phyloP scores from a whole-genome alignment of 2,797 vertebrate species.

The Toxotes lorentzi region DNA sequence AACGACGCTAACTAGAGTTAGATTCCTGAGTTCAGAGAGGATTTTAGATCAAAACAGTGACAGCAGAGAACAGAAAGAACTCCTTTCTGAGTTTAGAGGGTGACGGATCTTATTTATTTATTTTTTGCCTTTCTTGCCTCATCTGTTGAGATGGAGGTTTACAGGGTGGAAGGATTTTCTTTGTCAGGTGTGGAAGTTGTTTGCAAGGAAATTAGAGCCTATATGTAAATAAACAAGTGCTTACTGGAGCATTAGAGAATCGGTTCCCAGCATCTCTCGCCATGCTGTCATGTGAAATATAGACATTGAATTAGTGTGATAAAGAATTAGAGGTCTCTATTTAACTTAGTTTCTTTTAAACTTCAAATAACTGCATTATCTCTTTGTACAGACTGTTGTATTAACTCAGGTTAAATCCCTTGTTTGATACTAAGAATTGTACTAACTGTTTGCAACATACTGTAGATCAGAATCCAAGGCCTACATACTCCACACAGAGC shows the following conservation, averaged over 20 bases:
- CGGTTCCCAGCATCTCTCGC: constrained; percentile 58
- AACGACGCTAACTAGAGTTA: constrained; percentile 43
- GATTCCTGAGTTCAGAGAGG: constrained; percentile 36
- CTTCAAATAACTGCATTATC: constrained; percentile 53
- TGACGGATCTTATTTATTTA: constrained; percentile 4
- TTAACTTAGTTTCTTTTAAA: constrained; percentile 58
- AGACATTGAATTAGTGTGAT: constrained; percentile 49
- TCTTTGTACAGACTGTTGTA: constrained; percentile 76
- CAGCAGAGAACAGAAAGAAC: constrained; percentile 32
- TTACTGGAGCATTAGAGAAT: constrained; percentile 64
- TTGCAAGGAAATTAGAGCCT: constrained; percentile 52
- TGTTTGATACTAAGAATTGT: constrained; percentile 65
- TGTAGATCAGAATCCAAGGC: constrained; percentile 64
- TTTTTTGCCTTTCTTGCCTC: constrained; percentile 38
- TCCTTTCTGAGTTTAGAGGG: constrained; percentile 25
- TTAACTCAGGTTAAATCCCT: constrained; percentile 79
- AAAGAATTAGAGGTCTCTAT: constrained; percentile 49
- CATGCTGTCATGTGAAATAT: constrained; percentile 47
- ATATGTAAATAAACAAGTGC: constrained; percentile 72
- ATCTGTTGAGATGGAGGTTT: constrained; percentile 33
- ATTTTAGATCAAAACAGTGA: constrained; percentile 16
- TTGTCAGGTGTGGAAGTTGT: constrained; percentile 39
- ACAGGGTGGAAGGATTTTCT: constrained; percentile 18
- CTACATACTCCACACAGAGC: constrained; percentile 47
- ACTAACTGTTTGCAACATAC: constrained; percentile 49